Percentiles rank a stretch among this genome's conserved stretches.
These are phyloP conservation scores for Darevskia nairensis DNA, from an alignment of 2,797 vertebrate genomes.

Conservation along the genomic window DNA sequence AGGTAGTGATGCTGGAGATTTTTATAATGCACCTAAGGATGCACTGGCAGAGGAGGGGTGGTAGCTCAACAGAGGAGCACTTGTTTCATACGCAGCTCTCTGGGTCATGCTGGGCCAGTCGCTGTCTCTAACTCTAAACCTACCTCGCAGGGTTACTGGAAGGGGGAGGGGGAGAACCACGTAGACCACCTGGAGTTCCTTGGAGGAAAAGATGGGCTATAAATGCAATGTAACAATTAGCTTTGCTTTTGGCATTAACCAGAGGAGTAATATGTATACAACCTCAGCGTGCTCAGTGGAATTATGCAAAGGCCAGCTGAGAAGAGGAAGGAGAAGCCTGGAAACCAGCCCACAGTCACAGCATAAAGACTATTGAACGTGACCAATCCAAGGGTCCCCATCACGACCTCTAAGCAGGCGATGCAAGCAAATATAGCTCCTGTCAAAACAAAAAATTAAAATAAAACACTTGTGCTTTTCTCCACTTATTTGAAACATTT, in stretches of 20 bases:
- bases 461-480: too few species aligned
- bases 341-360: constrained; percentile 86
- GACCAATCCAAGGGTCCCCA: constrained; percentile 70
- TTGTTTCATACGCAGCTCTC: too few species aligned
- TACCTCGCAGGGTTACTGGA: too few species aligned
- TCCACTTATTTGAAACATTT: too few species aligned
- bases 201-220: too few species aligned
- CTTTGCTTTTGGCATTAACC: background rate
- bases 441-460: constrained; percentile 65
- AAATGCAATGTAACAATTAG: background rate
- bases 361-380: constrained; percentile 89
- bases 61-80: too few species aligned
- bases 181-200: too few species aligned
- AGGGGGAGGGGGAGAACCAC: too few species aligned
- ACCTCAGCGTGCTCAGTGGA: constrained; percentile 86
- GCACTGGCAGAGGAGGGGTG: too few species aligned
- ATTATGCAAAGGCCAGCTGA: constrained; percentile 85
- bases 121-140: too few species aligned
- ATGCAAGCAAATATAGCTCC: constrained; percentile 93
- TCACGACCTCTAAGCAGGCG: constrained; percentile 88
- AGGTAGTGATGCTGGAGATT: background rate
- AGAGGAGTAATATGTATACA: constrained; percentile 55
- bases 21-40: background rate
- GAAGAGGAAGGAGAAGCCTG: constrained; percentile 90
- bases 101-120: too few species aligned